Evolutionary conservation across 2,888 invertebrate species (phyloP), one percentile per base, ranked within the genome.

Genomic region (Lacanobia wlatinum): DNA sequence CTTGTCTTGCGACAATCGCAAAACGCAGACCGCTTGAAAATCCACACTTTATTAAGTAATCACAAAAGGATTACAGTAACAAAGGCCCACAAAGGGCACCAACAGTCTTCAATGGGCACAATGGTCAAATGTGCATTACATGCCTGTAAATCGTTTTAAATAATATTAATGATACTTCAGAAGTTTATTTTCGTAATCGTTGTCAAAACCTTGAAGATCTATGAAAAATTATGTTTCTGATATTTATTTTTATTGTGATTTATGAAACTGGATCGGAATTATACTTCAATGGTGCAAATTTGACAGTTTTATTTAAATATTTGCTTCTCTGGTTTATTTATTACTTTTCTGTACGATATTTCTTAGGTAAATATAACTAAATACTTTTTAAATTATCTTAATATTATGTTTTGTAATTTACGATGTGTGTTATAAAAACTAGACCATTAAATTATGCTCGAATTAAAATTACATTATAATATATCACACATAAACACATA

Each of bases 11-110:
- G 77, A 80, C 89, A 88, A 87, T 84, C 78, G 73, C 85, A 85
- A 87, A 90, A 88, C 83, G 90, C 90, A 90, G 88, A 81, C 92
- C 90, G 90, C 90, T 89, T 88, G 84, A 87, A 87, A 88, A 86
- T 84, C 78, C 87, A 91, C 87, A 89, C 87, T 87, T 88, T 91
- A 92, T 93, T 91, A 89, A 92, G 87, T 89, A 83, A 78, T 78
- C 78, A 94, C 93, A 94, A 94, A 89, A 80, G 92, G 88, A 92
- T 93, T 92, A 93, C 75, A 83, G 70, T 79, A 46, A 84, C 81
- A 84, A 80, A 59, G n/a, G 59, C 8, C 40, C n/a, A 82, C 85
- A 87, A 89, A 82, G 75, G 73, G n/a, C 64, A 69, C 65, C 46
- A 72, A 76, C 61, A 60, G 62, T 10, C 43, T 21, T 34, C 48